Evolutionary conservation across 2,113 vertebrate species (phyloP), one percentile per base, ranked within the genome.

Genomic region (Bungarus multicinctus): DNA sequence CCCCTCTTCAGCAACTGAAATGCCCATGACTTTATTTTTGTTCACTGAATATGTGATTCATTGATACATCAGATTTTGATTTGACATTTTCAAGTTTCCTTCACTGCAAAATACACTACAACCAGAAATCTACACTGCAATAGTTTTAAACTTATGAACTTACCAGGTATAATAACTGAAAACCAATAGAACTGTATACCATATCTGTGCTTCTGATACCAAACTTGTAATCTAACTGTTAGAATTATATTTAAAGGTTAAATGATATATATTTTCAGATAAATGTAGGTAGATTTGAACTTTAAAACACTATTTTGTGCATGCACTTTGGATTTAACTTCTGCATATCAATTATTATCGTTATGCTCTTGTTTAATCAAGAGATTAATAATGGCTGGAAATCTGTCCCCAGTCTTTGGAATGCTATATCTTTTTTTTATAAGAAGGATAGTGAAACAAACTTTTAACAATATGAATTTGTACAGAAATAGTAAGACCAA

Each of bases 21-120:
- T 0, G 34, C 23, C 87, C 0, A 0, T 1, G n/a, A 93, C 45
- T 86, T 0, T 9, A 23, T 22, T 16, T n/a, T 91, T 43, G 27
- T 47, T 91, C 34, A n/a, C 34, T 53, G 34, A 10, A 30, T 88
- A 39, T 5, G 6, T 57, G 34, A n/a, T 85, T 20, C 50, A 57
- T 0, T 74, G 12, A 50, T 89, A 58, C 88, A 34, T 11, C 1
- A 4, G 2, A 57, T 0, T 45, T 0, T 1, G 2, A 14, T 91
- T 53, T 88, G 12, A 69, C 25, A 25, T 92, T n/a, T 16, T 81
- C 14, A 69, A 69, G 34, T n/a, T 30, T 43, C n/a, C 18, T 89
- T 92, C 30, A 27, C 20, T 69, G 12, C 57, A 88, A 69, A 60
- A 87, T 88, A 85, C n/a, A 25, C 45, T n/a, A 43, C 52, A 88